Evolutionary conservation across 2,113 vertebrate genomes (phyloP).

Genomic region (Crotophaga sulcirostris): DNA sequence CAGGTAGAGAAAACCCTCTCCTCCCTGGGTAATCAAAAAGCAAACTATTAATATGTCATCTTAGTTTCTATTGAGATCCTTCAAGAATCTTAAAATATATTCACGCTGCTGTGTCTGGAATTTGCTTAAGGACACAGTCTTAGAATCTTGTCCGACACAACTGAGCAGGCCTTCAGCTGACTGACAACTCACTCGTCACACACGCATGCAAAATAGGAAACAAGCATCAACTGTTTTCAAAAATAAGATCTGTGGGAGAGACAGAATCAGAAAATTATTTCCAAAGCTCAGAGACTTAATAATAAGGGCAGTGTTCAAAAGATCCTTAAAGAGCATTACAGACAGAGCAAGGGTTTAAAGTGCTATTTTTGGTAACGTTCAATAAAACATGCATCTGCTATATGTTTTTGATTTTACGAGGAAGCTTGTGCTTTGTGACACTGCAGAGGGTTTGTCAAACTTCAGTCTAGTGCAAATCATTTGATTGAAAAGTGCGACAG

Average conservation of each 20-base stretch:
- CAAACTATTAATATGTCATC: background rate
- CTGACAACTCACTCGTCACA: constrained; percentile 5
- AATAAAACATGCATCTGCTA: constrained; percentile 71
- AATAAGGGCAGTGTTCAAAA: constrained; percentile 65
- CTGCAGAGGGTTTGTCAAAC: constrained; percentile 43
- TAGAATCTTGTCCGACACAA: background rate
- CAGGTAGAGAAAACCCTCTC: background rate
- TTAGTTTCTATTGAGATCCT: background rate
- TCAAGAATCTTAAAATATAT: background rate
- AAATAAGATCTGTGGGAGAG: constrained; percentile 22
- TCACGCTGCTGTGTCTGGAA: background rate
- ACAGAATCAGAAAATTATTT: constrained; percentile 65
- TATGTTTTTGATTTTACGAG: constrained; percentile 67
- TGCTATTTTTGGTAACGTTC: constrained; percentile 62
- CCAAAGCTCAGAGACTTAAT: constrained; percentile 58
- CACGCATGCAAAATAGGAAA: constrained; percentile 10
- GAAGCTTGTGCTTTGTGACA: constrained; percentile 23
- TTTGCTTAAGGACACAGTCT: background rate
- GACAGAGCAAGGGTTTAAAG: constrained; percentile 65
- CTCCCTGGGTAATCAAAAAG: background rate
- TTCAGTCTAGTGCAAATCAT: constrained; percentile 32
- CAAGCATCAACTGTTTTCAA: constrained; percentile 14
- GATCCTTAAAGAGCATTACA: constrained; percentile 68
- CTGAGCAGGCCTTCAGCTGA: constrained; percentile 5
- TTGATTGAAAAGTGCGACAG: constrained; percentile 35